Evolutionary conservation across 2,797 vertebrate genomes (phyloP).

Genomic region (Gila robusta): DNA sequence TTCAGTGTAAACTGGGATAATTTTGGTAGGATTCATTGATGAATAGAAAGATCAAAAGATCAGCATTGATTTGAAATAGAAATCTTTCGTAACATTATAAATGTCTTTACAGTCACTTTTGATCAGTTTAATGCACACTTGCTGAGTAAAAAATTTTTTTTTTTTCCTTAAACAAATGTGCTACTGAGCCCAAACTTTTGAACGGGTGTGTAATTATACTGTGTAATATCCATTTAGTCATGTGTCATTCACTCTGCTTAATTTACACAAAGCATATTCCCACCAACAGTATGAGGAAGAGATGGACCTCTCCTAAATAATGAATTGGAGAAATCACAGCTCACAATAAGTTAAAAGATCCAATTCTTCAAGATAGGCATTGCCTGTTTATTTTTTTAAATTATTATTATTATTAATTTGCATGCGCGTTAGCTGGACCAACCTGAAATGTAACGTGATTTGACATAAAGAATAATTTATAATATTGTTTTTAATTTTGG

Average conservation of each 20-base stretch:
- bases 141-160: background rate
- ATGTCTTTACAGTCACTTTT: background rate
- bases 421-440: background rate
- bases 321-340: background rate
- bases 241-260: background rate
- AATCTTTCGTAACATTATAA: background rate
- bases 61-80: background rate
- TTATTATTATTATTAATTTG: background rate
- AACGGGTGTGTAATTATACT: background rate
- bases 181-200: background rate
- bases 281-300: background rate
- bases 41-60: background rate
- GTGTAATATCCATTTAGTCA: background rate
- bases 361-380: background rate
- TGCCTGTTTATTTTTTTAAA: background rate
- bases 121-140: background rate
- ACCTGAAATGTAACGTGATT: background rate
- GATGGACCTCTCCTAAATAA: background rate
- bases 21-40: background rate
- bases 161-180: background rate
- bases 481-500: background rate
- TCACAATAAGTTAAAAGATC: background rate
- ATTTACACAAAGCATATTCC: background rate
- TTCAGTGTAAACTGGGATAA: background rate
- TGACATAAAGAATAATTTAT: background rate